phyloP scores from a whole-genome alignment of 92 coral and sea anemone genomes.

The Porites rus region DNA sequence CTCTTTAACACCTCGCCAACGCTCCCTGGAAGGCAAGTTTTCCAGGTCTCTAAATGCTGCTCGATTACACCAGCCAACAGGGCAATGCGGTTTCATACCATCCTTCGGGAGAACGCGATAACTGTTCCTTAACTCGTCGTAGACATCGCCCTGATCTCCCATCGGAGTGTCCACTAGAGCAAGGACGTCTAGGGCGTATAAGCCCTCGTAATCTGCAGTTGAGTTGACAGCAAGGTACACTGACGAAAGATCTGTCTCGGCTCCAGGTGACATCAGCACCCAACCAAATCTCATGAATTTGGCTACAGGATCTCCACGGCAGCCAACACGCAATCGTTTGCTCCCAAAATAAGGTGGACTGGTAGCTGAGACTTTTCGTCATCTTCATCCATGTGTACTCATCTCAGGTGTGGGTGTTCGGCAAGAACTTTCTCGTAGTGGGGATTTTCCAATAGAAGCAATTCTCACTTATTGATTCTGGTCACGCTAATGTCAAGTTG shows the following conservation, averaged over 20 bases:
- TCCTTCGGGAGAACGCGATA: slow-evolving; percentile 53
- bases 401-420: slow-evolving; percentile 49
- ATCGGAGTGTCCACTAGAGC: slow-evolving; percentile 50
- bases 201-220: slow-evolving; percentile 47
- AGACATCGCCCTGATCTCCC: background rate
- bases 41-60: no score
- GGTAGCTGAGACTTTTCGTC: slow-evolving; percentile 33
- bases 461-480: slow-evolving; percentile 40
- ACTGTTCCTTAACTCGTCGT: slow-evolving; percentile 10
- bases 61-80: background rate
- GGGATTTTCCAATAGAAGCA: slow-evolving; percentile 66
- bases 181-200: slow-evolving; percentile 60
- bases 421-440: slow-evolving; percentile 48
- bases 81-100: slow-evolving; percentile 67
- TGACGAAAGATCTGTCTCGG: slow-evolving; percentile 34
- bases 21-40: background rate
- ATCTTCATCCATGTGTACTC: slow-evolving; percentile 35
- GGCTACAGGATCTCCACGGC: slow-evolving; percentile 68
- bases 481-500: slow-evolving; percentile 40
- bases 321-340: slow-evolving; percentile 59
- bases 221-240: slow-evolving; percentile 51
- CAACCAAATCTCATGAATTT: slow-evolving; percentile 63
- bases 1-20: slow-evolving; percentile 9
- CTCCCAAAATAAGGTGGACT: slow-evolving; percentile 31
- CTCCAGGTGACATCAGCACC: slow-evolving; percentile 74